Base-by-base conservation (phyloP, 1,140 invertebrate species). In the Acromyrmex charruanus region DNA sequence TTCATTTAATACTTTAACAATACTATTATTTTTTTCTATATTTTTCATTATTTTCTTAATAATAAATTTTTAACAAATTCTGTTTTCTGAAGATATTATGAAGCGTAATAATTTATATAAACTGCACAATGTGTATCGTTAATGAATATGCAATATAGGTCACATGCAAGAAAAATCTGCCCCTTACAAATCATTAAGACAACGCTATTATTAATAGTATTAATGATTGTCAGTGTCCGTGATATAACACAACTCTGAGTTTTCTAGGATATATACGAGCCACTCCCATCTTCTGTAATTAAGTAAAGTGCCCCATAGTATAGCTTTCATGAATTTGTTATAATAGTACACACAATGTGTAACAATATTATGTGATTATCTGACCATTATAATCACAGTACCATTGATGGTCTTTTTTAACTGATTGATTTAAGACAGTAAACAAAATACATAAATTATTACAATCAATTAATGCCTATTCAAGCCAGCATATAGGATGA, bases 231-330 rank as follows among this genome's bases (percentile, higher is more conserved):
- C 18, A 51, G 4, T 35, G 2, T 35, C 18, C 18, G 18, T 58
- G 72, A 55, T 65, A 55, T 49, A 65, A 63, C 7, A 53, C 39
- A 63, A 85, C 21, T 49, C 3, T 53, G n/a, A 51, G 12, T 49
- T 51, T 85, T 85, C 72, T 77, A 12, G n/a, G 25, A 84, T 14
- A 63, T 44, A 77, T 53, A 65, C 10, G 18, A 61, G 14, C 25
- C 81, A 63, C 39, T 75, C 35, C 68, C 28, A 44, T 58, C 39
- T 58, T 61, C 5, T 35, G 25, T 44, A 84, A 84, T 84, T 63
- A 84, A 74, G 10, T 61, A 61, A 85, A 85, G 69, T 35, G 28
- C 31, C 2, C 31, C 58, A 53, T 53, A 77, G 14, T 44, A 35
- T 65, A 14, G 1, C 16, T 63, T 44, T 77, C 10, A 39, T 16